Evolutionary conservation across 2,797 vertebrate species (phyloP), one percentile per base, ranked within the genome.

Genomic region (Chlorospingus semifuscus): DNA sequence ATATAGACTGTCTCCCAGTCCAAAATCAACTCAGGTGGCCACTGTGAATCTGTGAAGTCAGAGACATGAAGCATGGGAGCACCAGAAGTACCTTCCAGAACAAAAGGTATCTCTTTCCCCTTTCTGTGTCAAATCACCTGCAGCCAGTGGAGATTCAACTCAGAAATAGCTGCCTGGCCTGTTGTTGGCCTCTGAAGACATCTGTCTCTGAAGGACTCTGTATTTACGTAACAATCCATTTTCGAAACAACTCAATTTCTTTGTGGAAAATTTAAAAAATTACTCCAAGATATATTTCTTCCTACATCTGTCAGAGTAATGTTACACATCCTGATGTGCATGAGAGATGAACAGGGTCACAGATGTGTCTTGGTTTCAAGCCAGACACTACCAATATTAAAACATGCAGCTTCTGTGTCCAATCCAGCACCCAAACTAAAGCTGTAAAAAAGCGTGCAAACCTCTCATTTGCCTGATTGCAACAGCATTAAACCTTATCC

Each of bases 1-100:
- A 96, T 97, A 94, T 95, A 96, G 96, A 94, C 95, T 95, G 70
- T 91, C 87, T 94, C 52, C 77, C 56, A 93, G 60, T 96, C 95
- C 95, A 97, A 97, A 71, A 94, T 96, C 96, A 97, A 96, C 96
- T 94, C 80, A 88, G 88, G 70, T 95, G 94, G 87, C 74, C 95
- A 90, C 94, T 94, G 74, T 81, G 93, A 95, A 96, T 75, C 78
- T 85, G 64, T 85, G 85, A 91, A 96, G 89, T 86, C 69, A 93
- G 80, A 91, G 79, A 91, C 74, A 65, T 32, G 52, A 34, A 63
- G 65, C 69, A 59, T 56, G 44, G 69, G 66, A 95, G 44, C 41
- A 91, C 34, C 34, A 89, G 83, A 69, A 95, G 78, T 47, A 77
- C 64, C 83, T 87, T 94, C 83, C 65, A 64, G 88, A 94, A 89